These are phyloP conservation scores for Himalopsyche tibetana DNA, from an alignment of 2,888 invertebrate genomes.

Conservation along the genomic window DNA sequence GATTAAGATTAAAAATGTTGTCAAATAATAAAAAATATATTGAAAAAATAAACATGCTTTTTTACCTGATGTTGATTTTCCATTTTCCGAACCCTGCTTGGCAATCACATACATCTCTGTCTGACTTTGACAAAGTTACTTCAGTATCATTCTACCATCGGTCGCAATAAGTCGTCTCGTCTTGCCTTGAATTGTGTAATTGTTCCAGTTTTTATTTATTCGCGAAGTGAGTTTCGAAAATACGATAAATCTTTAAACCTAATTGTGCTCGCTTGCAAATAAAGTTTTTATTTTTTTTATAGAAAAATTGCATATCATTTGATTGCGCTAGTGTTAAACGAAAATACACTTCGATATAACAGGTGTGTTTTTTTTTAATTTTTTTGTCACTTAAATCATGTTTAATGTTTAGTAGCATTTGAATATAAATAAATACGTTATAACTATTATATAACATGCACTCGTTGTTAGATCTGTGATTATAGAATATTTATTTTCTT, in stretches of 20 bases:
- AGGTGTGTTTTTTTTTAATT: not conserved
- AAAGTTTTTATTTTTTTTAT: constrained; percentile 5
- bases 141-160: constrained; percentile 19
- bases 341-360: not conserved
- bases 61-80: not conserved
- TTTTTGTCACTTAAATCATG: not conserved
- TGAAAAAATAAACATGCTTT: not conserved
- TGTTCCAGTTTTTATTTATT: not conserved
- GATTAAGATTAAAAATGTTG: no score
- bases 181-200: not conserved
- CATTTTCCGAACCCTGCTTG: constrained; percentile 16
- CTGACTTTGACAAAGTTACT: constrained; percentile 35
- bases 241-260: not conserved
- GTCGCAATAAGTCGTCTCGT: not conserved
- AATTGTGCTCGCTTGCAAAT: not conserved
- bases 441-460: no score
- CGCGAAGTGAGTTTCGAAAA: constrained; percentile 18
- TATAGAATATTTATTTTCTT: no score
- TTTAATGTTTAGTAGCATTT: no score
- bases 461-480: no score
- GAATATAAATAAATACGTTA: no score
- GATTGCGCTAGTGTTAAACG: not conserved
- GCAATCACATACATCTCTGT: constrained; percentile 3
- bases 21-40: no score
- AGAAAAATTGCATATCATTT: not conserved